Evolutionary conservation across 2,797 vertebrate genomes (phyloP).

Genomic region (Merluccius polli): DNA sequence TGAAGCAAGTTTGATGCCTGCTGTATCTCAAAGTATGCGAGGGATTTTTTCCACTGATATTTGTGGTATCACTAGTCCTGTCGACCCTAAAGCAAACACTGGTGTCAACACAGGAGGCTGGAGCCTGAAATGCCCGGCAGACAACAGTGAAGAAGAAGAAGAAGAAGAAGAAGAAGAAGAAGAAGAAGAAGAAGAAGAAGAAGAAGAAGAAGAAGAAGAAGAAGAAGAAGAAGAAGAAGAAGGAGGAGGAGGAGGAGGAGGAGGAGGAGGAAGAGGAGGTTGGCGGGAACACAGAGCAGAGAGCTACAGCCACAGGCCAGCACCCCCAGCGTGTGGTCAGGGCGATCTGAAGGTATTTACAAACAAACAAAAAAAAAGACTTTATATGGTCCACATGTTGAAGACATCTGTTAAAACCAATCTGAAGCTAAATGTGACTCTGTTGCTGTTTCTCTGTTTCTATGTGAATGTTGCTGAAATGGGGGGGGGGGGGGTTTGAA

Average conservation of each 20-base stretch:
- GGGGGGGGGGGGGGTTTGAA: constrained; percentile 45
- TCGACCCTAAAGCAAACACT: background rate
- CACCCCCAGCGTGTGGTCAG: background rate
- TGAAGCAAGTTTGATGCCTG: background rate
- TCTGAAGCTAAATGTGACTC: no score
- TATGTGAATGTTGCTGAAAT: background rate
- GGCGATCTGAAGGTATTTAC: background rate
- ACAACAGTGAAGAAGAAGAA: background rate
- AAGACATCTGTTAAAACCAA: no score
- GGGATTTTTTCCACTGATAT: background rate
- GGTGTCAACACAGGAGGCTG: background rate
- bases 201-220: no score
- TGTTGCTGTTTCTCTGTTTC: no score
- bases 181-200: no score
- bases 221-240: no score
- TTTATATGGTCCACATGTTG: no score
- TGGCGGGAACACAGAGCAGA: background rate
- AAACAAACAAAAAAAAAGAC: background rate
- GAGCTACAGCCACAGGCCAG: background rate
- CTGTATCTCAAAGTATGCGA: no score
- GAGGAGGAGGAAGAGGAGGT: background rate
- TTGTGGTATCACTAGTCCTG: background rate
- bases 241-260: no score
- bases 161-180: no score
- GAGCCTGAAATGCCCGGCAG: background rate